Evolutionary conservation across 1,140 invertebrate species (phyloP), one percentile per base, ranked within the genome.

Genomic region (Stegodyphus mimosarum): DNA sequence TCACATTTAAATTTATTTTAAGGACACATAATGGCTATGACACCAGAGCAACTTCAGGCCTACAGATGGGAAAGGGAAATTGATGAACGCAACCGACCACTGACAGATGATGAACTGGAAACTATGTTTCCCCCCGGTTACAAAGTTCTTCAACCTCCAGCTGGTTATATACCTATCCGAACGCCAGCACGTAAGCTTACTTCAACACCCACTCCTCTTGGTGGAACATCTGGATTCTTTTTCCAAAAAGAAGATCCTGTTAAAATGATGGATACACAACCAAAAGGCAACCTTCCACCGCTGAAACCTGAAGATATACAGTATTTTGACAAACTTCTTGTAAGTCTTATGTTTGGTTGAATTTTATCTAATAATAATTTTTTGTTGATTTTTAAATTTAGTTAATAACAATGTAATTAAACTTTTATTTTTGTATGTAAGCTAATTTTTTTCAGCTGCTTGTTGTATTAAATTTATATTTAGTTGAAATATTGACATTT

Each of bases 221-320:
- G 89, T 50, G 95, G 96, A 50, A 97, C 96, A 6, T 96, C 96
- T 5, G 98, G 98, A 48, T 99, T 99, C 91, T 98, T 98, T 89
- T 99, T 99, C 88, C 97, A 99, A 91, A 89, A 89, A 70, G 91
- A 91, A 83, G 88, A 89, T 60, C 93, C 93, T 85, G 95, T 96
- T 91, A 94, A 95, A 53, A 95, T 97, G 89, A 95, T 97, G 89
- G 98, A 99, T 89, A 97, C 97, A 90, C 98, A 99, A 90, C 98
- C 98, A 0, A 98, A 99, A 91, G 93, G 93, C 70, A 99, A 99
- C 92, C 92, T 99, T 76, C 98, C 99, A 17, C 98, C 99, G 90
- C 95, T 99, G 93, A 99, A 99, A 90, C 98, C 98, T 0, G 99
- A 99, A 91, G 99, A 99, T 92, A 97, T 99, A 49, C 99, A 99